Evolutionary conservation across 35 echinoderm and acorn worm genomes (phyloP), one percentile per base, ranked within the genome.

Genomic region (Holothuria glaberrima): DNA sequence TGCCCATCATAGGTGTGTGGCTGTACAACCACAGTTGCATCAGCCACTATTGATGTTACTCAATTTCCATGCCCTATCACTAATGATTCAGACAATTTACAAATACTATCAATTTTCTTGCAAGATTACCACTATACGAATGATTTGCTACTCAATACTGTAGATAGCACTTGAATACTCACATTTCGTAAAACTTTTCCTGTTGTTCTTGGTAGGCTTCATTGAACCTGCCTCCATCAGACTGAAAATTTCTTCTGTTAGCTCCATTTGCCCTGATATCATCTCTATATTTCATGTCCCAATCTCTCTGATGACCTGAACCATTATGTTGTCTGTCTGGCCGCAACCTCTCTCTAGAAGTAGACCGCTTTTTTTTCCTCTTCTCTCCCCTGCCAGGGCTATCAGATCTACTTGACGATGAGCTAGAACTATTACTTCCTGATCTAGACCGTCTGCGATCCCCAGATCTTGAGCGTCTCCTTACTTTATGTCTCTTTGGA

Each of bases 281-380:
- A 26, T 92, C 90, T 19, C 56, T 73, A 68, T 92, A 92, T 75
- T 92, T 92, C 32, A 71, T 75, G 46, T 32, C 57, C 58, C 54
- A 84, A 27, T 85, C 81, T 75, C 82, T 66, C 32, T 83, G 57
- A 12, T 77, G 32, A 27, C 82, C 68, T 10, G 63, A 48, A 59
- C 82, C 20, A 48, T 75, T 63, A n/a, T 92, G 46, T 22, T 70
- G 41, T 20, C 64, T 28, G 5, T 86, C 41, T 33, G 44, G 80
- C 21, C 21, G 46, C 58, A 65, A 32, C 5, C 38, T 41, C 21
- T 34, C 38, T 52, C 86, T 46, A 22, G 68, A 27, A 21, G 61
- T 52, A 4, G 63, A 65, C 4, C 86, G 21, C 4, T 25, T 41
- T 9, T 24, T 68, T 35, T 27, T 68, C 22, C 38, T 48, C 86